A percentile compares a stretch with the other conserved stretches of the same genome.
Evolutionary conservation across 2,888 invertebrate species (phyloP).

Genomic region (Melikaiella ostensackeni): DNA sequence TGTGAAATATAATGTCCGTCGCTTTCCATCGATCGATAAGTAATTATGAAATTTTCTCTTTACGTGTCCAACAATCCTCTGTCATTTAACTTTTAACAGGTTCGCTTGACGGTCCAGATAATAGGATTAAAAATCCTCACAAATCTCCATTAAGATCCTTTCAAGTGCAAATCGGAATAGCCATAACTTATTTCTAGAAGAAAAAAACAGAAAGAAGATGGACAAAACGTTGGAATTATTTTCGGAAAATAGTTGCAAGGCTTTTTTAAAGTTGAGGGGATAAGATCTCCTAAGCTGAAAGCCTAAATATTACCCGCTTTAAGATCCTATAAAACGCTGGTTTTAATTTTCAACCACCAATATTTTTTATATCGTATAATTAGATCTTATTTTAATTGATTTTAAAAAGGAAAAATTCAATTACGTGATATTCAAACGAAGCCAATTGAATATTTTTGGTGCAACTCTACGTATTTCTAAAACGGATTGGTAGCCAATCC

Average conservation of each 20-base stretch:
- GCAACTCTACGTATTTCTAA: not conserved
- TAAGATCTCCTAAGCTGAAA: too few relatives aligned
- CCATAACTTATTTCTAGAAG: not conserved
- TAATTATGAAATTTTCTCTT: conserved; percentile 35
- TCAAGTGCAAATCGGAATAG: conserved; percentile 23
- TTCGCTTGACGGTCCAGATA: conserved; percentile 50
- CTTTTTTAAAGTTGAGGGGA: not conserved
- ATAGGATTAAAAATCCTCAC: conserved; percentile 61
- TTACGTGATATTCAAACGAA: conserved; percentile 13
- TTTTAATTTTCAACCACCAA: too few relatives aligned
- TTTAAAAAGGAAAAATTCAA: too few relatives aligned
- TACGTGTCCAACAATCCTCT: conserved; percentile 36
- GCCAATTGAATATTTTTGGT: not conserved
- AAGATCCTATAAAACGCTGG: too few relatives aligned
- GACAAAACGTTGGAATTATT: not conserved
- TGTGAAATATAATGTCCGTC: conserved; percentile 23
- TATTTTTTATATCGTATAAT: too few relatives aligned
- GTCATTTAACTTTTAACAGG: conserved; percentile 50
- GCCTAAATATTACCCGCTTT: too few relatives aligned
- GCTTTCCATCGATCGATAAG: conserved; percentile 30
- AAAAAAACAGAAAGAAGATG: not conserved
- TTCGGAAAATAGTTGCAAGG: not conserved
- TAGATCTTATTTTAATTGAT: too few relatives aligned
- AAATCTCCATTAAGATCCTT: conserved; percentile 45
- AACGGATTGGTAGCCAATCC: conserved; percentile 2